A percentile compares a stretch with the other conserved stretches of the same genome.
These are phyloP conservation scores for Brachyrhaphis roseni DNA, from an alignment of 2,797 vertebrate genomes.

Conservation along the genomic window DNA sequence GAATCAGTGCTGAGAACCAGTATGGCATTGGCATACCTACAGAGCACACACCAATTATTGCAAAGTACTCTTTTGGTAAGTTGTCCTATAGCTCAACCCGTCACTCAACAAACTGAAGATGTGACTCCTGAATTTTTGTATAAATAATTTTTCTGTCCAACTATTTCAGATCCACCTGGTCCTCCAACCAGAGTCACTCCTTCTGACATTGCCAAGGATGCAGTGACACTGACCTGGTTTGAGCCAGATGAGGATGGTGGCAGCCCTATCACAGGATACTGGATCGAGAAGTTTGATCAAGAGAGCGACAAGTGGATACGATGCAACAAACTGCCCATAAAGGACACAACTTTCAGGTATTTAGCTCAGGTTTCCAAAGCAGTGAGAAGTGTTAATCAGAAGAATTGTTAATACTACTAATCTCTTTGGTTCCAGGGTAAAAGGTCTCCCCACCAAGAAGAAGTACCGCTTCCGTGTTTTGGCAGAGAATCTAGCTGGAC, in stretches of 20 bases:
- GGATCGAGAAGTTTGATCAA: slow-evolving; percentile 96
- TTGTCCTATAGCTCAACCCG: not conserved
- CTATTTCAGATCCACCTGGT: slow-evolving; percentile 89
- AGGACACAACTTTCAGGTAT: slow-evolving; percentile 92
- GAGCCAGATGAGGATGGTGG: slow-evolving; percentile 98
- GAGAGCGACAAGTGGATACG: slow-evolving; percentile 95
- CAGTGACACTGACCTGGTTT: slow-evolving; percentile 92
- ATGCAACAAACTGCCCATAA: slow-evolving; percentile 96
- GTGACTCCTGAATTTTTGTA: not conserved
- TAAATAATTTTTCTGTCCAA: not conserved
- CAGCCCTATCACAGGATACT: slow-evolving; percentile 96
- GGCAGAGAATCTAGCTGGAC: slow-evolving; percentile 97
- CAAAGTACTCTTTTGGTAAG: slow-evolving; percentile 96
- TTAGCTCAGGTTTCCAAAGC: not conserved
- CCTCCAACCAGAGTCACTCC: slow-evolving; percentile 90
- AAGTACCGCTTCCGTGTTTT: slow-evolving; percentile 95
- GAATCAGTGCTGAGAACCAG: slow-evolving; percentile 97
- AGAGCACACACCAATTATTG: slow-evolving; percentile 88
- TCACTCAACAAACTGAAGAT: not conserved
- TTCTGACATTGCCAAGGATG: slow-evolving; percentile 92
- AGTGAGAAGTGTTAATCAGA: not conserved
- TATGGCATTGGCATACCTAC: slow-evolving; percentile 92
- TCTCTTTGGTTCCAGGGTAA: slow-evolving; percentile 83
- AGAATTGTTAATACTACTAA: not conserved
- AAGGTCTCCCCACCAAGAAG: slow-evolving; percentile 95